These are phyloP conservation scores for Pangasianodon gigas DNA, from an alignment of 2,113 vertebrate species.

Conservation along the genomic window DNA sequence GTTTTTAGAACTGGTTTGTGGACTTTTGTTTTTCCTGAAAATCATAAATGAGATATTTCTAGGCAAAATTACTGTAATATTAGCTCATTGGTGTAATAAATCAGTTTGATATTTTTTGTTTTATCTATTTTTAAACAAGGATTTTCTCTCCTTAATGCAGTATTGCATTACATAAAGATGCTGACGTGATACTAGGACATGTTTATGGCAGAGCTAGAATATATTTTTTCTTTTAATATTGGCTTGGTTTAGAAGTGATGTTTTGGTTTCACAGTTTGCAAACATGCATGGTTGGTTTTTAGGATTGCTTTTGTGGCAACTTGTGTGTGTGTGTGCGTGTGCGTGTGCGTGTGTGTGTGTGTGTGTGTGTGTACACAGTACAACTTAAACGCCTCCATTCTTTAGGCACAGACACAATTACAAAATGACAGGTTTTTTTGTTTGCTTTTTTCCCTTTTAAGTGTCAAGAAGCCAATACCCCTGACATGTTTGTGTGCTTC, in stretches of 20 bases:
- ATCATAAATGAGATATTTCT: neutral
- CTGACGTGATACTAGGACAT: neutral
- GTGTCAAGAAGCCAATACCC: slow-evolving; percentile 45
- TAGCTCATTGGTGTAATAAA: neutral
- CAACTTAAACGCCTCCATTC: neutral
- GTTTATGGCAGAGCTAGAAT: neutral
- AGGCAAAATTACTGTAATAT: neutral
- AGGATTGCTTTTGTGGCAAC: neutral
- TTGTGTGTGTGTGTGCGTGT: neutral
- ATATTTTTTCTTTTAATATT: neutral
- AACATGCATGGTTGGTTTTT: slow-evolving; percentile 4
- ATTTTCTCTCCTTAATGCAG: slow-evolving; percentile 3
- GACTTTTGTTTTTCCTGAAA: neutral
- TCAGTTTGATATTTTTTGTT: neutral
- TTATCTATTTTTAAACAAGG: neutral
- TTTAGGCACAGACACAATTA: neutral
- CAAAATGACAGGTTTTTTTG: neutral
- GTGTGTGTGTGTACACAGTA: neutral
- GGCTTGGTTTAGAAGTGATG: neutral
- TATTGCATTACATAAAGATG: slow-evolving; percentile 29
- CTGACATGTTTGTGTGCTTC: slow-evolving; percentile 57
- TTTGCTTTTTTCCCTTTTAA: slow-evolving; percentile 22
- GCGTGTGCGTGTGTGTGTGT: neutral
- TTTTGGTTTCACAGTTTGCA: slow-evolving; percentile 13
- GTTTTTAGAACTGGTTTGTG: neutral